Evolutionary conservation across 2,888 invertebrate species (phyloP), one percentile per base, ranked within the genome.

Genomic region (Latheticus oryzae): DNA sequence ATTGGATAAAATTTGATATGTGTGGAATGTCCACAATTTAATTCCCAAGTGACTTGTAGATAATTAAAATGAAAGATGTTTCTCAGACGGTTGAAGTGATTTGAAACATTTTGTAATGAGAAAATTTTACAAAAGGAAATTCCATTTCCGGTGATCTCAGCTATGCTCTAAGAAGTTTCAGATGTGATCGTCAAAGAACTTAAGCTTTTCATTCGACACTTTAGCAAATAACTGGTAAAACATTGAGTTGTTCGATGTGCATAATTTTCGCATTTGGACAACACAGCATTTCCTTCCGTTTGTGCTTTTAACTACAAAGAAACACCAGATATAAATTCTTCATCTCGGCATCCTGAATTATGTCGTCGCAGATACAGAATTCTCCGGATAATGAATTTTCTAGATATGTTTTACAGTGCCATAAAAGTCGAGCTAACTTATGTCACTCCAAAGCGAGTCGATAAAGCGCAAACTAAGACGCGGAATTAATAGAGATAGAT

Each of bases 401-500:
- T 62, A 67, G 70, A 70, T 67, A 70, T 71, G 70, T 70, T 70
- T 72, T 73, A 70, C 66, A 70, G 60, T 67, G 65, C 69, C 63
- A 69, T 71, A 72, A 71, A 73, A 72, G 70, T 71, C 70, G 60
- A 47, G 37, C 51, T 55, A 69, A 68, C 67, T 68, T 67, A 68
- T 68, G 69, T 69, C 65, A 68, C 59, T 58, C 51, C 54, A 56
- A 62, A 51, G 57, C 52, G 43, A 53, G 53, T 62, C 68, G 66
- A 69, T 68, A 65, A 59, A 61, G 58, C 57, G 54, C 37, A 62
- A 66, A 68, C 67, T 66, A 66, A 70, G 68, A 68, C 67, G 66
- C 56, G 63, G 67, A 70, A 70, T 68, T 70, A 70, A 70, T 71
- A 69, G 68, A 68, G 71, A 71, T 63, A 61, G 63, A 70, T 70